Conservation (phyloP, 2,797 vertebrate genomes). For the Pagetopsis macropterus region DNA sequence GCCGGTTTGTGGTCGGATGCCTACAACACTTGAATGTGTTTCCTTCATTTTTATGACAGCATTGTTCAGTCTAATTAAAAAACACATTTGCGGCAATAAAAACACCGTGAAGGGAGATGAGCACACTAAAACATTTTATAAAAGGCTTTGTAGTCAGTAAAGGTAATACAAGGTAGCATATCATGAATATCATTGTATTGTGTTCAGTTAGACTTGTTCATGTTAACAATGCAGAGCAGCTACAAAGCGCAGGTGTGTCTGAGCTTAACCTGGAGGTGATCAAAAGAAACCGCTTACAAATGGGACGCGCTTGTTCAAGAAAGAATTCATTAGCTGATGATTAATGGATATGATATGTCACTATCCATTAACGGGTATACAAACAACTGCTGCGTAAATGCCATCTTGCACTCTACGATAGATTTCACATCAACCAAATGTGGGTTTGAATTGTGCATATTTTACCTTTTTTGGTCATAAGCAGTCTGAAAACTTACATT, state of each 20-base stretch:
- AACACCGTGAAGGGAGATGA: background rate
- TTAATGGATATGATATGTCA: background rate
- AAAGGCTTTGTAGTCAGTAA: background rate
- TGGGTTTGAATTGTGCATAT: background rate
- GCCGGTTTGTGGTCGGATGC: too few relatives aligned
- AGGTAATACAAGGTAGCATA: background rate
- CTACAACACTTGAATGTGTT: too few relatives aligned
- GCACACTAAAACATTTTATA: background rate
- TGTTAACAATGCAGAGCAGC: background rate
- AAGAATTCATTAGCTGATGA: background rate
- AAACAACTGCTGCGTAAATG: background rate
- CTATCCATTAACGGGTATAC: background rate
- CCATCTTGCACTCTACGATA: background rate
- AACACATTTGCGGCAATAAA: background rate
- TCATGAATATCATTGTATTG: background rate
- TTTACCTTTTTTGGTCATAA: background rate
- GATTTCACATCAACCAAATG: background rate
- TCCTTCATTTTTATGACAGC: too few relatives aligned
- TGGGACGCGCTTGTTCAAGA: background rate
- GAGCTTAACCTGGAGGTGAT: slow-evolving; percentile 6
- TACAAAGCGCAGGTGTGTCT: slow-evolving; percentile 22
- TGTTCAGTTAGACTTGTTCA: background rate
- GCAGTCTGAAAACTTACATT: background rate
- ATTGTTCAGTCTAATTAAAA: slow-evolving; percentile 1
- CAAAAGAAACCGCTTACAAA: slow-evolving; percentile 6